Conservation (phyloP, 2,113 vertebrate genomes). For the Petromus typicus region DNA sequence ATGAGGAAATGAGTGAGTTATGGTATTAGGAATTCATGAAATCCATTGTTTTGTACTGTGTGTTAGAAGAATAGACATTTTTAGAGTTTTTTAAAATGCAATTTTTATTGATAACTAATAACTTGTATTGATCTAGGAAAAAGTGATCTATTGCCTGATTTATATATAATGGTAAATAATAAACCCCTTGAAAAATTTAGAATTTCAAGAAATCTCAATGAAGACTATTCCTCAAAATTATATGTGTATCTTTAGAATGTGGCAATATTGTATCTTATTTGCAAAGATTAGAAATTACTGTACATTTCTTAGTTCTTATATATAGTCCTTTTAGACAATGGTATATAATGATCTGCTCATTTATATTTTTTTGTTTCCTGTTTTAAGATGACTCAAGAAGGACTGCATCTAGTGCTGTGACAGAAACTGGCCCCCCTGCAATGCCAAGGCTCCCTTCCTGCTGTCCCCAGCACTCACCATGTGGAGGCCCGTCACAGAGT, state of each 20-base stretch:
- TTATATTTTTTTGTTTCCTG: constrained; percentile 58
- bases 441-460: constrained; percentile 98
- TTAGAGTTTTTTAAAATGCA: constrained; percentile 22
- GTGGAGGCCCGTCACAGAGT: constrained; percentile 93
- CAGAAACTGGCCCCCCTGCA: constrained; percentile 91
- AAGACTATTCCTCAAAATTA: neutral
- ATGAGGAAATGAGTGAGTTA: neutral
- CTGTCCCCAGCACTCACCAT: constrained; percentile 98
- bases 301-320: constrained; percentile 18
- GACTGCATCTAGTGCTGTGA: constrained; percentile 87
- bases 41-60: neutral
- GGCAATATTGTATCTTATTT: neutral
- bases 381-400: constrained; percentile 92
- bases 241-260: neutral
- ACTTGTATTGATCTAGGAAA: neutral
- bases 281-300: constrained; percentile 46
- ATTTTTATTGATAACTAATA: neutral
- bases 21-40: neutral
- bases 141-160: neutral
- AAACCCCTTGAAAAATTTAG: constrained; percentile 24
- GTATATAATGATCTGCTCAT: constrained; percentile 37
- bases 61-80: neutral
- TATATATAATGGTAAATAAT: neutral
- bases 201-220: constrained; percentile 6
- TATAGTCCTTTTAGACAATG: neutral